Evolutionary conservation across 2,888 invertebrate species (phyloP), one percentile per base, ranked within the genome.

Genomic region (Xestia ashworthii): DNA sequence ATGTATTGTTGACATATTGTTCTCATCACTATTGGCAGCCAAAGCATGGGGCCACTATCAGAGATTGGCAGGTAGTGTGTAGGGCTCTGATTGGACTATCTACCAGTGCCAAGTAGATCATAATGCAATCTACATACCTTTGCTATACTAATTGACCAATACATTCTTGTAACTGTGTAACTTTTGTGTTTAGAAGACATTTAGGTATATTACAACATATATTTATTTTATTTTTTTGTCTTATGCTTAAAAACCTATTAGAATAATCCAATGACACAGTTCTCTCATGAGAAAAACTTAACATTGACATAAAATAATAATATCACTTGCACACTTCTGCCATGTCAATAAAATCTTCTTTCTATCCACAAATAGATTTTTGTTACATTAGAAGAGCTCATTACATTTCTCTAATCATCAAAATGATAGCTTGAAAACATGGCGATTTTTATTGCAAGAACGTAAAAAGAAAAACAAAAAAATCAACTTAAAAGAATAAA

Each of bases 51-150:
- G 69, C 70, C 70, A 38, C 71, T 66, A 74, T 78, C 41, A 71
- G 48, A 74, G 62, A 64, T 82, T 81, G 81, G 80, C 80, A 80
- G 67, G 58, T 53, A 66, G 25, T 58, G 41, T 62, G 74, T 70
- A 79, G 67, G 70, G 62, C 55, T 74, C 38, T 25, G 32, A 69
- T 76, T 72, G 65, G 46, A 79, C 48, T 71, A 66, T 11, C n/a
- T 53, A 60, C 38, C n/a, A 46, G 64, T 78, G 87, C 83, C 87
- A 87, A 87, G 25, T 83, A 80, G 76, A 74, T 77, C 74, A 83
- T 80, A 78, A 70, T 71, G 74, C 46, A 84, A 82, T 76, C 62
- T 66, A 55, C 68, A 86, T 84, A 12, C 73, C 41, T 69, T 41
- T 65, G 66, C 46, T 38, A 19, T 50, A 64, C 64, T 71, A 46